These are phyloP conservation scores for Hippocampus zosterae DNA, from an alignment of 2,113 vertebrate genomes.

Conservation along the genomic window DNA sequence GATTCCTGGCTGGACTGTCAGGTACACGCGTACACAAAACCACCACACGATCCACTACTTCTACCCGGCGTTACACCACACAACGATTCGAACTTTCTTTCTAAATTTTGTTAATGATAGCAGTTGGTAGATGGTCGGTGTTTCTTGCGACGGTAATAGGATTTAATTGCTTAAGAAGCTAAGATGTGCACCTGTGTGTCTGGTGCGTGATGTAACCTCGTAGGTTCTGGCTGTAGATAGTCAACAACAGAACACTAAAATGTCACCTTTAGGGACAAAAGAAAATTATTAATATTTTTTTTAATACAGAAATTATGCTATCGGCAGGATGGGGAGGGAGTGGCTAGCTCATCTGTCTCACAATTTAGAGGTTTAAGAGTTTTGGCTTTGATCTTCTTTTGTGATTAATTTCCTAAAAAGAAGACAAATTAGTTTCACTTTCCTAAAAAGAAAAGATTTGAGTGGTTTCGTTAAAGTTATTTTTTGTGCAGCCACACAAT, in stretches of 20 bases:
- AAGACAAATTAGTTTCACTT: no score
- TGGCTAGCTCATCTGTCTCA: no score
- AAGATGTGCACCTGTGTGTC: conserved; percentile 18
- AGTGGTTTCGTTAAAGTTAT: no score
- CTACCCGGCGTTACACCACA: background rate
- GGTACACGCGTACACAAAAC: conserved; percentile 25
- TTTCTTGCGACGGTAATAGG: conserved; percentile 70
- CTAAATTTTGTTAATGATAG: conserved; percentile 11
- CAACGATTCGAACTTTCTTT: background rate
- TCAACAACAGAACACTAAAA: background rate
- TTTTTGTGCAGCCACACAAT: no score
- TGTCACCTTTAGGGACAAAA: no score
- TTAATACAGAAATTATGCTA: no score
- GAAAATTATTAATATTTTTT: no score
- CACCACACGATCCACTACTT: background rate
- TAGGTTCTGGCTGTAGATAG: background rate
- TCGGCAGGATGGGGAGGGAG: no score
- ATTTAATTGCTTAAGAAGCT: conserved; percentile 58
- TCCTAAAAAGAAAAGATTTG: no score
- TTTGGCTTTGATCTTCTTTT: no score
- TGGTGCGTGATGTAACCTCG: conserved; percentile 26
- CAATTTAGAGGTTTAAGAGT: no score
- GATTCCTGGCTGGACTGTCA: conserved; percentile 38
- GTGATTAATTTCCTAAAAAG: no score
- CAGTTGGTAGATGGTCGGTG: background rate